Evolutionary conservation across 92 coral and sea anemone species (phyloP), one percentile per base, ranked within the genome.

Genomic region (Chrysogorgia sp.): DNA sequence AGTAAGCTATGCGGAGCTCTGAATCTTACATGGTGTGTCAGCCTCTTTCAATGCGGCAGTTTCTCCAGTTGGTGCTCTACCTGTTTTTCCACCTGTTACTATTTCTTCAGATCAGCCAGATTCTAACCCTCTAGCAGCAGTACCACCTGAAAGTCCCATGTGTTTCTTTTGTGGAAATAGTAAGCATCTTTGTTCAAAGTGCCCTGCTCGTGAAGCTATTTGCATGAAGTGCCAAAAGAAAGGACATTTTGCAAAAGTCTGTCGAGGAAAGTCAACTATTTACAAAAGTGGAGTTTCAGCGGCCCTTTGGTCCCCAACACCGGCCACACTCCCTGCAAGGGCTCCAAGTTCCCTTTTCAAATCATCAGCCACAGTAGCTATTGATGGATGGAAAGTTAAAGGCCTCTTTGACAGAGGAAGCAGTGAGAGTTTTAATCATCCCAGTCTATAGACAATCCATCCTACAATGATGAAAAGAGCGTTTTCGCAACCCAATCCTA

Each of bases 101-200:
- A 31, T 40, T 13, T 15, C 49, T 8, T 48, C 48, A 21, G 20
- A 20, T 52, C 45, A 71, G 48, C 30, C 24, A 12, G 80, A 74
- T 21, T 50, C 26, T 28, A 81, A 1, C 68, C 28, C 70, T 5
- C 50, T 82, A 22, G 86, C 88, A 34, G 70, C 84, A 22, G 55
- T 49, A 53, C 30, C 34, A 64, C 28, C 86, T 43, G 81, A 72
- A 72, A 63, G 52, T 63, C 28, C 52, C 31, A 62, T 33, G 10
- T 86, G 84, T 47, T 87, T 62, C 82, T 87, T 83, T 74, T 87
- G 87, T 87, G 90, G 87, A 14, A 83, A 82, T 53, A 13, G 48
- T 28, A 82, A 60, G 41, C 90, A 83, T 59, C 80, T 77, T 15
- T 82, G 87, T 20, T 77, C 85, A 6, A 82, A 43, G 67, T 86